Conservation (phyloP, 2,888 invertebrate genomes). For the Melieria omissa region DNA sequence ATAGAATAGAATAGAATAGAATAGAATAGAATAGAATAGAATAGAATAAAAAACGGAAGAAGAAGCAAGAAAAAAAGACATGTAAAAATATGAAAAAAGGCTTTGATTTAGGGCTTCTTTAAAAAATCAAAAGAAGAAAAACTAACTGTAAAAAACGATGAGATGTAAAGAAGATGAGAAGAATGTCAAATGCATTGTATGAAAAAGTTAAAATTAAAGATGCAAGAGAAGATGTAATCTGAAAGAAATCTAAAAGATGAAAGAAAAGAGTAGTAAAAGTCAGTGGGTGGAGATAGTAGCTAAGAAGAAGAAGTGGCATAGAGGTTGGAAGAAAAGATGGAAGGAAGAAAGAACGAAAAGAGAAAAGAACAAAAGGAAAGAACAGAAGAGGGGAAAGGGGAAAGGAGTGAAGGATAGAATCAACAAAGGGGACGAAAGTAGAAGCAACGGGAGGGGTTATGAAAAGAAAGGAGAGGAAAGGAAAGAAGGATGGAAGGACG, state of each 20-base stretch:
- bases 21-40: slow-evolving; percentile 9
- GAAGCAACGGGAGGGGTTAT: background rate
- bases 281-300: too few relatives aligned
- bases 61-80: background rate
- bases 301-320: too few relatives aligned
- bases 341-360: too few relatives aligned
- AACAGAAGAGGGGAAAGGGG: background rate
- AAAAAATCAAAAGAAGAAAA: background rate
- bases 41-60: background rate
- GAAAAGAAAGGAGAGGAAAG: background rate
- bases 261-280: too few relatives aligned
- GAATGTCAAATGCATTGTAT: too few relatives aligned
- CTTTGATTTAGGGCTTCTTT: too few relatives aligned
- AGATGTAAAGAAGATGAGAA: too few relatives aligned
- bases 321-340: too few relatives aligned
- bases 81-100: too few relatives aligned
- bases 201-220: slow-evolving; percentile 1
- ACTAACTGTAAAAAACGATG: background rate
- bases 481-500: slow-evolving; percentile 12
- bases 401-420: background rate
- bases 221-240: too few relatives aligned
- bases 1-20: slow-evolving; percentile 7
- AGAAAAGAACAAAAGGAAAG: too few relatives aligned
- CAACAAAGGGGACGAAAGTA: background rate
- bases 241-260: too few relatives aligned